Evolutionary conservation across 37 sponge, comb jelly and placozoan species (phyloP).

Genomic region (Bolinopsis microptera): DNA sequence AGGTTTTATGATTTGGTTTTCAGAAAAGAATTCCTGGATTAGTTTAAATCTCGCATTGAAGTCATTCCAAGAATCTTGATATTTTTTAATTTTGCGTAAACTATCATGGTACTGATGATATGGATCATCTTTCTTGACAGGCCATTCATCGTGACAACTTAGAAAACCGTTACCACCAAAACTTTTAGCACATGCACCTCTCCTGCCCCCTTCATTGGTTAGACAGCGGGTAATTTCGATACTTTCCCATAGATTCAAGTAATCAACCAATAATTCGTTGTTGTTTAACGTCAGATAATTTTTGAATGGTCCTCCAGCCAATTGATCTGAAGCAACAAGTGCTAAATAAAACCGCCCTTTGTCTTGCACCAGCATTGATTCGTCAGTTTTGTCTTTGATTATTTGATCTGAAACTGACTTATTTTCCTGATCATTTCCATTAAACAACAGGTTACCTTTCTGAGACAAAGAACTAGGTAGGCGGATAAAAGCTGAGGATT

Average conservation of each 20-base stretch:
- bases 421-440: neutral
- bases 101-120: conserved; percentile 38
- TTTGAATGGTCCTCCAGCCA: conserved; percentile 47
- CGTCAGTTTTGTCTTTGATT: conserved; percentile 31
- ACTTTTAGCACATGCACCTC: conserved; percentile 45
- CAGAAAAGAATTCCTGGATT: neutral
- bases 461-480: neutral
- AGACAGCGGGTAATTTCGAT: conserved; percentile 29
- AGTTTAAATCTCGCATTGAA: neutral
- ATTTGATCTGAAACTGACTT: conserved; percentile 17
- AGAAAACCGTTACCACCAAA: conserved; percentile 60
- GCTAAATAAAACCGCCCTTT: conserved; percentile 1
- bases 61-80: neutral
- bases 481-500: conserved; percentile 14
- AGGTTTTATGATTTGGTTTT: neutral
- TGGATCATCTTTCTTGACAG: conserved; percentile 37
- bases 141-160: conserved; percentile 58
- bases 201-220: conserved; percentile 32
- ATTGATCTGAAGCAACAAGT: conserved; percentile 38
- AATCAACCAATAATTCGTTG: neutral
- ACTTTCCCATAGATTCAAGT: neutral
- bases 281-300: neutral
- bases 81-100: conserved; percentile 13
- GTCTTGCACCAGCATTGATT: conserved; percentile 39
- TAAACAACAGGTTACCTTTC: neutral